These are phyloP conservation scores for Rhineura floridana DNA, from an alignment of 2,113 vertebrate species.

Conservation along the genomic window DNA sequence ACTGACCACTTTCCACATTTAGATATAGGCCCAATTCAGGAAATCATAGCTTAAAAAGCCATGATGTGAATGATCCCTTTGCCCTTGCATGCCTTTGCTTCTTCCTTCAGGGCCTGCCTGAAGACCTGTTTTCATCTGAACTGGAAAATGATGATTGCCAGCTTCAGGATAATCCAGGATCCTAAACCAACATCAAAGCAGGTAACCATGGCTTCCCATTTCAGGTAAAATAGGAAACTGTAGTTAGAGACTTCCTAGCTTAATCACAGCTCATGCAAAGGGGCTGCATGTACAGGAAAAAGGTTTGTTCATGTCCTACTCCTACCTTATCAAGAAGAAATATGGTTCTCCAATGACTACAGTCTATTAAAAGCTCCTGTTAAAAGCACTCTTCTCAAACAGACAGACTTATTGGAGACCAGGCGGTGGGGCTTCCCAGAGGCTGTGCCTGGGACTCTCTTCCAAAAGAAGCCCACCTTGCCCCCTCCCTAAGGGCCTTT, in stretches of 20 bases:
- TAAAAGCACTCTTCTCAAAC: no score
- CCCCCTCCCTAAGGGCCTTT: no score
- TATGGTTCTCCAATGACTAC: neutral
- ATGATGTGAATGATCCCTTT: neutral
- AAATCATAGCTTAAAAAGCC: neutral
- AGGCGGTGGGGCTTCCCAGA: no score
- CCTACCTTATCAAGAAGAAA: neutral
- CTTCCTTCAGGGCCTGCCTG: no score
- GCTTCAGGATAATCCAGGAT: neutral
- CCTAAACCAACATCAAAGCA: neutral
- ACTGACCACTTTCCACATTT: neutral
- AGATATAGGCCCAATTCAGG: neutral
- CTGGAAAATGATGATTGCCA: neutral
- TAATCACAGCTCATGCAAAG: neutral
- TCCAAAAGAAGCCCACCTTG: neutral
- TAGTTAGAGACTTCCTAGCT: neutral
- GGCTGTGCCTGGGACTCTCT: neutral
- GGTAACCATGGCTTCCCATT: neutral
- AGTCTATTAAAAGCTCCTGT: neutral
- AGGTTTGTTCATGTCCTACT: neutral
- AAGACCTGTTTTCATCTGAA: no score
- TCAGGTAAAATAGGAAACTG: neutral
- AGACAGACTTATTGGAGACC: no score
- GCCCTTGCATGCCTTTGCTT: neutral
- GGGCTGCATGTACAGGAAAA: neutral